These are phyloP conservation scores for Bettongia penicillata DNA, from an alignment of 2,113 vertebrate genomes.

Conservation along the genomic window DNA sequence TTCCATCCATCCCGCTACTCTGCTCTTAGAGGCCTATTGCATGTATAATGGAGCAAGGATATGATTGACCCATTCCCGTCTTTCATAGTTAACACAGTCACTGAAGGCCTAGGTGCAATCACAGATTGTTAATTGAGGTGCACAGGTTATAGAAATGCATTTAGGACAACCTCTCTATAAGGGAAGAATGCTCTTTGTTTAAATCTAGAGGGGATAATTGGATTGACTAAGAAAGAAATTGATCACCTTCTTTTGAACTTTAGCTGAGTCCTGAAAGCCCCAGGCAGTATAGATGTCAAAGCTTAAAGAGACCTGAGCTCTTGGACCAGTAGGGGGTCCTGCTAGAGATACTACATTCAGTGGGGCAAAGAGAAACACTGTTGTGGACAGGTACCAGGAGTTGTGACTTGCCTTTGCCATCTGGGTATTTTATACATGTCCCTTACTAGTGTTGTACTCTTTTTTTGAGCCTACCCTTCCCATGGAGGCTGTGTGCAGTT, in stretches of 20 bases:
- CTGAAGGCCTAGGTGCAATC: not conserved
- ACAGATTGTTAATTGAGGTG: not conserved
- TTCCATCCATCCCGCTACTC: constrained; percentile 18
- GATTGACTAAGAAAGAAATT: not conserved
- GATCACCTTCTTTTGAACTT: not conserved
- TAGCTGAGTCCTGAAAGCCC: not conserved
- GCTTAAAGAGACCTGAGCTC: no score
- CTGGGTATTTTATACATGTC: no score
- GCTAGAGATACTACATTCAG: not conserved
- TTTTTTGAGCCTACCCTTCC: not conserved
- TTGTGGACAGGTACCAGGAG: not conserved
- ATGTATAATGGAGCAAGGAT: not conserved
- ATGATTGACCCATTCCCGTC: not conserved
- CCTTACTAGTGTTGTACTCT: not conserved
- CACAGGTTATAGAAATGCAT: not conserved
- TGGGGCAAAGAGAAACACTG: not conserved
- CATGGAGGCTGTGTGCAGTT: not conserved
- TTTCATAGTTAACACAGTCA: not conserved
- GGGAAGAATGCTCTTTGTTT: not conserved
- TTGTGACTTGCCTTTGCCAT: not conserved
- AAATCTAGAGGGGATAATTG: not conserved
- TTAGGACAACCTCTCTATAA: not conserved
- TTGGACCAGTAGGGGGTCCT: not conserved
- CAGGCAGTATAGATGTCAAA: not conserved
- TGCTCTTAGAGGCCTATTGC: constrained; percentile 24